A percentile compares a stretch with the other conserved stretches of the same genome.
phyloP scores from a whole-genome alignment of 2,888 invertebrate species.

The Cantharis nigra region DNA sequence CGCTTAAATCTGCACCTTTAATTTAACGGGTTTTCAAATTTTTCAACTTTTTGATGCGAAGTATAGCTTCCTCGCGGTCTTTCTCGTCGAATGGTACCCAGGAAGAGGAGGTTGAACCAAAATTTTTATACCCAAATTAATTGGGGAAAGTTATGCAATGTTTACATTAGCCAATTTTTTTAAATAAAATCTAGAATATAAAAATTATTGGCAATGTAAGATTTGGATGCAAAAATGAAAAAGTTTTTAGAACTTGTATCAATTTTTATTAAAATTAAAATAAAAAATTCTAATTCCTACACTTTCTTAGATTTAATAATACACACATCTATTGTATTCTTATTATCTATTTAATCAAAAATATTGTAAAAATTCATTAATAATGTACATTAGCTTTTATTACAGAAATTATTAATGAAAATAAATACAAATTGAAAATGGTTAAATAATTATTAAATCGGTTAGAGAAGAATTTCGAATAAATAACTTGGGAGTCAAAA shows the following conservation, averaged over 20 bases:
- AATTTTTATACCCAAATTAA: too few relatives aligned
- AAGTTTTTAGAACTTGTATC: background rate
- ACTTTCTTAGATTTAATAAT: slow-evolving; percentile 1
- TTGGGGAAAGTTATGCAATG: too few relatives aligned
- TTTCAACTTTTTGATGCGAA: too few relatives aligned
- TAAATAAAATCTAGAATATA: too few relatives aligned
- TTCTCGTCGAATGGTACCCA: too few relatives aligned
- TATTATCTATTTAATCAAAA: background rate
- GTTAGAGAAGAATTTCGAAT: background rate
- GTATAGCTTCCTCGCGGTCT: too few relatives aligned
- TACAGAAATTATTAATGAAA: background rate
- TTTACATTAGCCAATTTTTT: too few relatives aligned
- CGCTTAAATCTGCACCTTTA: too few relatives aligned
- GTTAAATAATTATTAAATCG: background rate
- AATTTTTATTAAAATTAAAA: slow-evolving; percentile 3
- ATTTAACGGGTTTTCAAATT: too few relatives aligned
- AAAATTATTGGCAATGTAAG: background rate
- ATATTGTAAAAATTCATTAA: background rate
- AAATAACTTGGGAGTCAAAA: background rate
- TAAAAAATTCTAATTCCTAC: background rate
- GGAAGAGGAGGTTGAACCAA: too few relatives aligned
- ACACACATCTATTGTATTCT: background rate
- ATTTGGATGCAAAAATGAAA: background rate
- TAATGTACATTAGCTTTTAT: background rate
- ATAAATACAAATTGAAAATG: background rate